Evolutionary conservation across 2,113 vertebrate species (phyloP), one percentile per base, ranked within the genome.

Genomic region (Xiphophorus hellerii): DNA sequence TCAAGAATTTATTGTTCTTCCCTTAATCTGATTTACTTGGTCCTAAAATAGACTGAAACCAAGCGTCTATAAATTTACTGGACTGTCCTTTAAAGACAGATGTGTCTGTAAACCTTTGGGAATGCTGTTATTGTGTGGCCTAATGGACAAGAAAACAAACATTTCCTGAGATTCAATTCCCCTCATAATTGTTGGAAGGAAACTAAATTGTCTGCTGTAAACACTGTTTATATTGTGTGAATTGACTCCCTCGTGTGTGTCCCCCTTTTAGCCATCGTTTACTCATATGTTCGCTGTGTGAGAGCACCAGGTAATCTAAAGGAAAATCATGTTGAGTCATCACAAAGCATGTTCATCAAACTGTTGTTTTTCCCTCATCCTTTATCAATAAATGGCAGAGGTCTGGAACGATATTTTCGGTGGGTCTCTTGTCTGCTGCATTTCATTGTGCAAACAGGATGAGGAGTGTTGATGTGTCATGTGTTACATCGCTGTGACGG

Each of bases 111-210:
- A 94, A 94, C 94, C 95, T 95, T 91, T 87, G 86, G 92, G 91
- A 89, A 84, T 92, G 80, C 91, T 93, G 93, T 96, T 96, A 96
- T 97, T 97, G 97, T 98, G 97, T 94, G 88, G 94, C 94, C 93
- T 96, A 96, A 96, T 95, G 94, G 95, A 96, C 95, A 95, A 94
- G 84, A 97, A 96, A 97, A 96, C 84, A 69, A 96, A 96, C 94
- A 94, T 96, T 99, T 98, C 97, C 97, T 97, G 96, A 97, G 95
- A 99, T 98, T 98, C 96, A 98, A 97, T 96, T 96, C 95, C 95
- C 94, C 94, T 96, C 95, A 97, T 98, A 98, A 99, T 99, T 97
- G 97, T 98, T 97, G 97, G 97, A 99, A 98, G 97, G 97, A 99
- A 99, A 96, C 96, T 93, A 94, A 96, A 95, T 95, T 95, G 94